Conservation (phyloP, 2,113 vertebrate species). For the Triplophysa tibetana region DNA sequence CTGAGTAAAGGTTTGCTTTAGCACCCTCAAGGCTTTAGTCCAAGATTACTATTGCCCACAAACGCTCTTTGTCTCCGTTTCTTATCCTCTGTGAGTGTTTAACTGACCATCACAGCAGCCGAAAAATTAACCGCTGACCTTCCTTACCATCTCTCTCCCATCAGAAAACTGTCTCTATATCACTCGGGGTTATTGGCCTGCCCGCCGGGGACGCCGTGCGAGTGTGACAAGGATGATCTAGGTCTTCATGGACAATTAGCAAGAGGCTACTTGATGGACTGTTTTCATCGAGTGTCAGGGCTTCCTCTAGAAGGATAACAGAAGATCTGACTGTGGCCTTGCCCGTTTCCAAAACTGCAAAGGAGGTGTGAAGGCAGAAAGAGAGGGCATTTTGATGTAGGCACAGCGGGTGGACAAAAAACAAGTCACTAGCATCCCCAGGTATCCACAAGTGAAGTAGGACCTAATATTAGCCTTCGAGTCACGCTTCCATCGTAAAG, state of each 20-base stretch:
- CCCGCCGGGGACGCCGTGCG: constrained; percentile 19
- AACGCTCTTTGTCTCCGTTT: constrained; percentile 26
- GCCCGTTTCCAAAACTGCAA: constrained; percentile 25
- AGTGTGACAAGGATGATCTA: constrained; percentile 13
- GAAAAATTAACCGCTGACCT: constrained; percentile 33
- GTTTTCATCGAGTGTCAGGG: constrained; percentile 45
- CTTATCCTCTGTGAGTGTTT: constrained; percentile 26
- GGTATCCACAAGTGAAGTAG: constrained; percentile 19
- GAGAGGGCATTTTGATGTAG: constrained; percentile 36
- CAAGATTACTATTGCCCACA: constrained; percentile 48
- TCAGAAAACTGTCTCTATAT: constrained; percentile 38
- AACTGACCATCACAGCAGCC: constrained; percentile 28
- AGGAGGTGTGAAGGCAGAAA: constrained; percentile 43
- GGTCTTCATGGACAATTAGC: constrained; percentile 49
- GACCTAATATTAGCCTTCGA: constrained; percentile 46
- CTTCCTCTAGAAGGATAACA: constrained; percentile 25
- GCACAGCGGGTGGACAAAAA: constrained; percentile 43
- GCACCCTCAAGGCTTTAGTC: constrained; percentile 49
- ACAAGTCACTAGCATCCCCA: constrained; percentile 42
- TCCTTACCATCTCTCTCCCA: constrained; percentile 38
- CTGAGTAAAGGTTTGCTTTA: constrained; percentile 57
- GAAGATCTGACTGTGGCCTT: constrained; percentile 20
- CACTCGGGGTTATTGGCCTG: constrained; percentile 30
- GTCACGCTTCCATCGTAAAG: constrained; percentile 27
- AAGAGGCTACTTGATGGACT: constrained; percentile 44